Evolutionary conservation across 2,113 vertebrate species (phyloP).

Genomic region (Chaetura pelagica): DNA sequence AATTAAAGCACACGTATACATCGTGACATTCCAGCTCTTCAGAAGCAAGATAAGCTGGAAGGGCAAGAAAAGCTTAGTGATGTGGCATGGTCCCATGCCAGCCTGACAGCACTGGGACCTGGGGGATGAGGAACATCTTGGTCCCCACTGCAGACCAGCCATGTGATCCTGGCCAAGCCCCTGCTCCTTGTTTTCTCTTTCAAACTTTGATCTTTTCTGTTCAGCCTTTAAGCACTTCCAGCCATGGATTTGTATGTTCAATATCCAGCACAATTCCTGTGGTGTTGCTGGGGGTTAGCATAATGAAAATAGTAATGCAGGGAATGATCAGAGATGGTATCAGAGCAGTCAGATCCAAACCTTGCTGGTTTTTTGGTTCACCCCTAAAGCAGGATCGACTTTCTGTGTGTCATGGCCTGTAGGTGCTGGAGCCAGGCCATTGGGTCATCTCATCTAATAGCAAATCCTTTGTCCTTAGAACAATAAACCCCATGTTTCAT

Average conservation of each 20-base stretch:
- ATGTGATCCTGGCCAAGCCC: background rate
- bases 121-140: background rate
- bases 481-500: background rate
- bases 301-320: conserved; percentile 6
- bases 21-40: background rate
- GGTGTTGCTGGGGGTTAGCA: conserved; percentile 22
- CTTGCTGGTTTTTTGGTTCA: background rate
- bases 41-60: background rate
- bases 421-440: conserved; percentile 2
- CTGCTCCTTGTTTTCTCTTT: background rate
- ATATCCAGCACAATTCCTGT: background rate
- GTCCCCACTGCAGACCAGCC: background rate
- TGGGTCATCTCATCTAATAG: conserved; percentile 8
- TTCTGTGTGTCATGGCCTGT: conserved; percentile 32
- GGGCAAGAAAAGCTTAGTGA: background rate
- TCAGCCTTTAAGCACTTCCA: conserved; percentile 50
- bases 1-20: accelerated
- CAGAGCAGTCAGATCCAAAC: background rate
- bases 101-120: background rate
- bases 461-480: conserved; percentile 48
- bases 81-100: accelerated
- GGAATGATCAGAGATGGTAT: conserved; percentile 24
- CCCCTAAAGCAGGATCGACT: background rate
- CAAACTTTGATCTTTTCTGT: conserved; percentile 54
- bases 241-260: conserved; percentile 12